These are phyloP conservation scores for Sacculina carcini DNA, from an alignment of 2,888 invertebrate species.

Conservation along the genomic window DNA sequence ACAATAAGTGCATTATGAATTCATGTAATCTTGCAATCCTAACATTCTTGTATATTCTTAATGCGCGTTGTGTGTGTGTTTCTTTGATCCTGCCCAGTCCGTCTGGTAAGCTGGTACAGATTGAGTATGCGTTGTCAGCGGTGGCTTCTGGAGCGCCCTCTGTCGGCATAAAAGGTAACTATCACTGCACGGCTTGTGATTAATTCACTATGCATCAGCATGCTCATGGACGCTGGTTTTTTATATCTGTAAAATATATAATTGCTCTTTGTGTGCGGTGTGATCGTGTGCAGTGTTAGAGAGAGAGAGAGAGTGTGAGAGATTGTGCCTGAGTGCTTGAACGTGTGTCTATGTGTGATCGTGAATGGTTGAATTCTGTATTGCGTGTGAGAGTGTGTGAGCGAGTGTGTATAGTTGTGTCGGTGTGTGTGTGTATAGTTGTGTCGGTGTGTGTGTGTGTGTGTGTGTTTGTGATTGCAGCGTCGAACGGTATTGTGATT, in stretches of 20 bases:
- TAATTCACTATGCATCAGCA: too few relatives aligned
- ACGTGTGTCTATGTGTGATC: too few relatives aligned
- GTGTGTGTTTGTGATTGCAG: conserved; percentile 23
- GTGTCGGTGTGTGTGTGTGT: background rate
- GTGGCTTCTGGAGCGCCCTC: conserved; percentile 96
- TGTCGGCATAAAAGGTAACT: conserved; percentile 80
- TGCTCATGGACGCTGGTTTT: too few relatives aligned
- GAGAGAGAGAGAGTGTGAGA: too few relatives aligned
- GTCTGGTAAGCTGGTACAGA: conserved; percentile 95
- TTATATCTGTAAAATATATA: too few relatives aligned
- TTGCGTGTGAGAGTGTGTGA: too few relatives aligned
- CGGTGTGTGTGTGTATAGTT: background rate
- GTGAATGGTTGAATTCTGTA: too few relatives aligned
- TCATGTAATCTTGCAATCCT: background rate
- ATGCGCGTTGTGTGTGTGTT: conserved; percentile 16
- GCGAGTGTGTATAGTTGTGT: too few relatives aligned
- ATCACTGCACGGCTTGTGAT: too few relatives aligned
- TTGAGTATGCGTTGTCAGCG: conserved; percentile 97
- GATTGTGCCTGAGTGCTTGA: too few relatives aligned
- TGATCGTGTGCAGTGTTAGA: too few relatives aligned
- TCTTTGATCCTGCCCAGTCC: conserved; percentile 37
- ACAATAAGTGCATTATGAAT: background rate
- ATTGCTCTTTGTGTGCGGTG: too few relatives aligned
- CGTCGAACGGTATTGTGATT: conserved; percentile 89
- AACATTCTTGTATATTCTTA: conserved; percentile 15